A percentile compares a stretch with the other conserved stretches of the same genome.
These are phyloP conservation scores for Lathronympha strigana DNA, from an alignment of 2,888 invertebrate genomes.

Conservation along the genomic window DNA sequence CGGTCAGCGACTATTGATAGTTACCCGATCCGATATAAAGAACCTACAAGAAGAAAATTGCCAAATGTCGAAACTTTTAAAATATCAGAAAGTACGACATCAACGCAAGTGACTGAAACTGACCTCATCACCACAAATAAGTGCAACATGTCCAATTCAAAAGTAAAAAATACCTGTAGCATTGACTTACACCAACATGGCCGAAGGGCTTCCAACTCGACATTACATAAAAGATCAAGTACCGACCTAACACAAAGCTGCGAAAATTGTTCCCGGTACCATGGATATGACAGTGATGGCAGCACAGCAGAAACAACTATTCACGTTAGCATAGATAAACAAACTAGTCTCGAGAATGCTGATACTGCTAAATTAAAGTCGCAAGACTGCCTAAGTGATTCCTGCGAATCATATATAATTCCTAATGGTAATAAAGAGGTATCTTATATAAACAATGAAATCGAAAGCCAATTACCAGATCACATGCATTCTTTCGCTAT, in stretches of 20 bases:
- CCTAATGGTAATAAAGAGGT: conserved; percentile 57
- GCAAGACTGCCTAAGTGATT: conserved; percentile 4
- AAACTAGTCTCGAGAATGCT: conserved; percentile 52
- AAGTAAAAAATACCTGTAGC: not conserved
- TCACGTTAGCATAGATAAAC: conserved; percentile 72
- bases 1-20: conserved; percentile 46
- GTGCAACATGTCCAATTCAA: not conserved
- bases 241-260: conserved; percentile 46
- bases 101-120: conserved; percentile 45
- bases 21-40: conserved; percentile 44
- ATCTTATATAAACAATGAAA: conserved; percentile 65
- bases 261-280: conserved; percentile 62
- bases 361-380: conserved; percentile 16
- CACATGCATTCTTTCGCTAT: conserved; percentile 50
- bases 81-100: not conserved
- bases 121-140: not conserved
- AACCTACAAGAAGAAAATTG: conserved; percentile 49
- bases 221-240: conserved; percentile 19
- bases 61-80: conserved; percentile 53
- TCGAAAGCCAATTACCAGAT: conserved; percentile 50
- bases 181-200: not conserved
- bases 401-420: conserved; percentile 7
- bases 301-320: conserved; percentile 82
- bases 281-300: conserved; percentile 81
- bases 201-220: not conserved